Evolutionary conservation across 2,113 vertebrate species (phyloP).

Genomic region (Pangasianodon hypophthalmus): DNA sequence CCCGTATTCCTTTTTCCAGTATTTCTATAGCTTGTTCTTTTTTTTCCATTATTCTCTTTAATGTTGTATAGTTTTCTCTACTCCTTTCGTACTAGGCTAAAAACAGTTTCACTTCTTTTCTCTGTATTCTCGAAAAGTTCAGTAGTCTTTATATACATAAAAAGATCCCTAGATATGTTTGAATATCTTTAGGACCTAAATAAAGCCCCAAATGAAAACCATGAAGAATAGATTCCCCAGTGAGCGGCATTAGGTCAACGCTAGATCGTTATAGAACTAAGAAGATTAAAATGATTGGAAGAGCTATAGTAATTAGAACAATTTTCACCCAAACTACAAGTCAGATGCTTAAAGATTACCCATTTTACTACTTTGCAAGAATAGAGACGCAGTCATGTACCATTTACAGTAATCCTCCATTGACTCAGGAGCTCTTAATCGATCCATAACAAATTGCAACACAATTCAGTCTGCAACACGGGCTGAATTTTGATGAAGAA

Average conservation of each 20-base stretch:
- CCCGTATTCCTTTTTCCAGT: constrained; percentile 55
- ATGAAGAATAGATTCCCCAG: background rate
- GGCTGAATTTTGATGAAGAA: constrained; percentile 59
- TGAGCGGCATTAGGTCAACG: background rate
- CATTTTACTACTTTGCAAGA: background rate
- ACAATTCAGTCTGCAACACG: constrained; percentile 48
- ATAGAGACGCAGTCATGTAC: background rate
- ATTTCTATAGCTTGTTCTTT: constrained; percentile 55
- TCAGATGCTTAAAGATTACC: constrained; percentile 13
- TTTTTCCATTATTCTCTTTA: constrained; percentile 65
- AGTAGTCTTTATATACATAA: background rate
- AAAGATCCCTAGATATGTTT: background rate
- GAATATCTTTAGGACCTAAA: background rate
- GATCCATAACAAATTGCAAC: constrained; percentile 64
- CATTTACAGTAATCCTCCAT: constrained; percentile 28
- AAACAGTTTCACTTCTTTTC: background rate
- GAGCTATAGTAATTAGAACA: background rate
- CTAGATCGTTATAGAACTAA: background rate
- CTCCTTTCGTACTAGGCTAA: constrained; percentile 8
- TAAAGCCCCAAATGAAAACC: background rate
- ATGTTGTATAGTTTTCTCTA: constrained; percentile 54
- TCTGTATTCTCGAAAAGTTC: constrained; percentile 7
- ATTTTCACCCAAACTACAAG: constrained; percentile 5
- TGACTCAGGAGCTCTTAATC: constrained; percentile 51
- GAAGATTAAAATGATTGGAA: background rate